These are phyloP conservation scores for Ancistrus triradiatus DNA, from an alignment of 2,113 vertebrate genomes.

Conservation along the genomic window DNA sequence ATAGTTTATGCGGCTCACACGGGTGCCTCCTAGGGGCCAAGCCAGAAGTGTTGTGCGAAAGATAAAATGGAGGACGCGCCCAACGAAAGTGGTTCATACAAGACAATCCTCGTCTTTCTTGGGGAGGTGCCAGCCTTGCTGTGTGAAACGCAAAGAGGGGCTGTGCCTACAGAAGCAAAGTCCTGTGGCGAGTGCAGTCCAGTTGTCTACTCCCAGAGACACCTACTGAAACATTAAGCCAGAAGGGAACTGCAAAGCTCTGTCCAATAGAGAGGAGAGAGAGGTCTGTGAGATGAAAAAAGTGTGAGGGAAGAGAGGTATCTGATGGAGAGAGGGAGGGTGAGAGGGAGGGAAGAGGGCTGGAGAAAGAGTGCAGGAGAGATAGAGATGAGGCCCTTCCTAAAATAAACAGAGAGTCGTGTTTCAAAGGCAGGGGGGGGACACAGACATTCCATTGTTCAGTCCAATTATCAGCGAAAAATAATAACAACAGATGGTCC, in stretches of 20 bases:
- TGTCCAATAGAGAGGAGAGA: slow-evolving; percentile 58
- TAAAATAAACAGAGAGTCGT: slow-evolving; percentile 81
- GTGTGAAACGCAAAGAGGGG: slow-evolving; percentile 42
- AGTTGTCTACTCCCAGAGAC: slow-evolving; percentile 70
- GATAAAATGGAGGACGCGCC: slow-evolving; percentile 7
- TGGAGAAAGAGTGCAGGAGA: slow-evolving; percentile 31
- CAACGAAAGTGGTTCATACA: neutral
- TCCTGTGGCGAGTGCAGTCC: slow-evolving; percentile 59
- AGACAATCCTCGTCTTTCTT: neutral
- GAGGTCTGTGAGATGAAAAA: neutral
- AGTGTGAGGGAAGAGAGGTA: neutral
- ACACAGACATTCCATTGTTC: slow-evolving; percentile 99
- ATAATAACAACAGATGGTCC: slow-evolving; percentile 99
- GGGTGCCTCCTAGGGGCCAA: slow-evolving; percentile 33
- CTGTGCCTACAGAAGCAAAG: slow-evolving; percentile 53
- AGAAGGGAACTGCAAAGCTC: slow-evolving; percentile 73
- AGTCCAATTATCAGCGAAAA: slow-evolving; percentile 99
- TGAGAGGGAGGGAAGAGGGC: slow-evolving; percentile 54
- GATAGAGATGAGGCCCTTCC: slow-evolving; percentile 70
- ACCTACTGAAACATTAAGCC: slow-evolving; percentile 71
- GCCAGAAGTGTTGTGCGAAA: neutral
- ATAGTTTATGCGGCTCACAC: neutral
- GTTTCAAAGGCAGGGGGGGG: slow-evolving; percentile 94
- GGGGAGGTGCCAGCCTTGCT: slow-evolving; percentile 51
- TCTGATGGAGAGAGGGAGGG: slow-evolving; percentile 10